Conservation (phyloP, 1,140 invertebrate species). For the Drosophila orosa region DNA sequence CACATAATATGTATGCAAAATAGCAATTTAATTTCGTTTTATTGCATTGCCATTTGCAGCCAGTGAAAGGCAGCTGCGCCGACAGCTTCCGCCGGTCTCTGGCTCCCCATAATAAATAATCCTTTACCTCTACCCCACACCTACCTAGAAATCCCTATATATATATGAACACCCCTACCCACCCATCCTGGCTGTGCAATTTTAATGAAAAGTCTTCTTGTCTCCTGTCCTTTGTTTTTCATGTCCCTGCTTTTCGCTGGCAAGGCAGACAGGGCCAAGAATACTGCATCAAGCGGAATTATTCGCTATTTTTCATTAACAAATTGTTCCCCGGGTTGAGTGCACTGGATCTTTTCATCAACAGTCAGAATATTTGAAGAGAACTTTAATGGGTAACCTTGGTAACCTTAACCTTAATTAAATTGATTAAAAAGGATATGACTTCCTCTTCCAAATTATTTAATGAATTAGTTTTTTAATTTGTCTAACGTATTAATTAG, state of each 20-base stretch:
- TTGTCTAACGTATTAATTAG: background rate
- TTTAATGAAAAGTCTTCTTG: conserved; percentile 66
- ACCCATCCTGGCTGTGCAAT: conserved; percentile 24
- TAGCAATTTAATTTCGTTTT: conserved; percentile 83
- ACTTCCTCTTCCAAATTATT: background rate
- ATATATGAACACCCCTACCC: too few relatives aligned
- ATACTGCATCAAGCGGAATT: conserved; percentile 17
- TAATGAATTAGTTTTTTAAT: background rate
- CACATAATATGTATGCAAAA: conserved; percentile 76
- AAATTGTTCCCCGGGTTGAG: conserved; percentile 20
- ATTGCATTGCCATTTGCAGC: conserved; percentile 79
- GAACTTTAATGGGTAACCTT: background rate
- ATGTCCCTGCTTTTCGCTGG: conserved; percentile 34
- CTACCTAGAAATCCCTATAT: conserved; percentile 4
- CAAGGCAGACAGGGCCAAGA: conserved; percentile 33
- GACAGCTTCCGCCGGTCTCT: conserved; percentile 37
- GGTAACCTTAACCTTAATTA: background rate
- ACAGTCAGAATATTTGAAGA: background rate
- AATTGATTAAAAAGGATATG: background rate
- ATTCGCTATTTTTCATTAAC: conserved; percentile 54
- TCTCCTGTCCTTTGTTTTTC: conserved; percentile 46
- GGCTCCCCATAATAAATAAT: conserved; percentile 75
- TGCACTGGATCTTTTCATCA: conserved; percentile 8
- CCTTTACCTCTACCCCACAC: conserved; percentile 21
- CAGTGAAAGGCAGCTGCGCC: conserved; percentile 72